These are phyloP conservation scores for Orthonychiurus folsomi DNA, from an alignment of 2,888 invertebrate species.

Conservation along the genomic window DNA sequence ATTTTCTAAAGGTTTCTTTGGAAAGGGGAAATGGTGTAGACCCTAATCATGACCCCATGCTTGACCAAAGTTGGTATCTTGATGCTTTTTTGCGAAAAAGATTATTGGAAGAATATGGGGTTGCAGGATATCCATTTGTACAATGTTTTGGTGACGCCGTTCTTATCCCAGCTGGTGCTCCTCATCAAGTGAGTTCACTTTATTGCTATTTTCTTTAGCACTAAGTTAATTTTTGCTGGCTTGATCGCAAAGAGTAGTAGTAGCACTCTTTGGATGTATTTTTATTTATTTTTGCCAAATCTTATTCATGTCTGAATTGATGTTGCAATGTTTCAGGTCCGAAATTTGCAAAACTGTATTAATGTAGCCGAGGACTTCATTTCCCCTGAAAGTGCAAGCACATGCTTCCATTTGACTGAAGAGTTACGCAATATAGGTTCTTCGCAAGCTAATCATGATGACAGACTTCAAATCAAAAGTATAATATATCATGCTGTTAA, in stretches of 20 bases:
- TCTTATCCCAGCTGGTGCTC: constrained; percentile 96
- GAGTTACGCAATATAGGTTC: constrained; percentile 89
- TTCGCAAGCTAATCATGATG: constrained; percentile 92
- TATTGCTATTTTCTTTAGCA: constrained; percentile 6
- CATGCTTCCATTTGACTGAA: constrained; percentile 91
- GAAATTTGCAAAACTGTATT: constrained; percentile 92
- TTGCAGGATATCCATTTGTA: constrained; percentile 88
- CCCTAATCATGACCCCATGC: constrained; percentile 89
- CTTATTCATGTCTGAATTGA: too few relatives aligned
- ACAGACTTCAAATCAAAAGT: constrained; percentile 95
- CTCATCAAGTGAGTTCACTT: constrained; percentile 63
- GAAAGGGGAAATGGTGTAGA: constrained; percentile 76
- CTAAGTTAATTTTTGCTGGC: not conserved
- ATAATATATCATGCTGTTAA: constrained; percentile 96
- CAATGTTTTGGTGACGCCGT: constrained; percentile 95
- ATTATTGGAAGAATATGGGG: constrained; percentile 82
- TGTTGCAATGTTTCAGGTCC: constrained; percentile 52
- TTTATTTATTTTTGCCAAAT: too few relatives aligned
- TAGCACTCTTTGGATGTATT: too few relatives aligned
- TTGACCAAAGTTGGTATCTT: constrained; percentile 93
- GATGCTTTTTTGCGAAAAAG: constrained; percentile 77
- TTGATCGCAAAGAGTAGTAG: too few relatives aligned
- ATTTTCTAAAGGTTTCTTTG: constrained; percentile 52
- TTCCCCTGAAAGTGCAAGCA: constrained; percentile 91
- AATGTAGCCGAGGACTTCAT: constrained; percentile 98